These are phyloP conservation scores for Diglossa cyanea DNA, from an alignment of 2,797 vertebrate species.

Conservation along the genomic window DNA sequence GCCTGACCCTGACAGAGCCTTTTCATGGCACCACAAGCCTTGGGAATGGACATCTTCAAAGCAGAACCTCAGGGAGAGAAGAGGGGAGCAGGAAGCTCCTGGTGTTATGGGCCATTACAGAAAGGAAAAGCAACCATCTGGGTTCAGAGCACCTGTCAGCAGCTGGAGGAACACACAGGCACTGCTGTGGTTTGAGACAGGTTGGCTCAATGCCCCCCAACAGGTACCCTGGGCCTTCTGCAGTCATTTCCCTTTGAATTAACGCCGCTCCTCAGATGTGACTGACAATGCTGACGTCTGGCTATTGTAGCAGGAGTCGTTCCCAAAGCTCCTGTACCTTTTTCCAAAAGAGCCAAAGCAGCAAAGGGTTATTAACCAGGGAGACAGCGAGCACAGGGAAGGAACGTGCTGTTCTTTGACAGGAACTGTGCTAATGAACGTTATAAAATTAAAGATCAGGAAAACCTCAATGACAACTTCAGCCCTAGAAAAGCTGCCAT, in stretches of 20 bases:
- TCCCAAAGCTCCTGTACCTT: neutral
- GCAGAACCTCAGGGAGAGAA: neutral
- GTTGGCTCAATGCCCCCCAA: neutral
- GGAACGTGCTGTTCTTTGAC: constrained; percentile 30
- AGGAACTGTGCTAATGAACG: constrained; percentile 5
- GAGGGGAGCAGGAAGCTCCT: neutral
- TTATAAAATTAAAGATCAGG: neutral
- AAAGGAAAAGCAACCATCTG: neutral
- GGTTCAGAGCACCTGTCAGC: neutral
- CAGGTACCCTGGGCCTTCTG: rapidly evolving
- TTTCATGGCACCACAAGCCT: neutral
- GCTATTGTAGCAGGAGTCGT: neutral
- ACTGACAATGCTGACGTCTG: neutral
- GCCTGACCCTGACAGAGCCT: neutral
- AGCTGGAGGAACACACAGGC: neutral
- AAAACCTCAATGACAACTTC: neutral
- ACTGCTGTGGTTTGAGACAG: neutral
- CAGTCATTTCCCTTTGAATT: constrained; percentile 7
- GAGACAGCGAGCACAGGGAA: neutral
- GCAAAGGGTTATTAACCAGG: neutral
- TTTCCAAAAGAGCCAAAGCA: neutral
- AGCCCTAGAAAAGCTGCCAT: neutral
- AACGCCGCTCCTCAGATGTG: rapidly evolving
- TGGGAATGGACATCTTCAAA: neutral
- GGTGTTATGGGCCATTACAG: neutral